phyloP scores from a whole-genome alignment of 2,113 vertebrate genomes.

The Crotalus tigris region DNA sequence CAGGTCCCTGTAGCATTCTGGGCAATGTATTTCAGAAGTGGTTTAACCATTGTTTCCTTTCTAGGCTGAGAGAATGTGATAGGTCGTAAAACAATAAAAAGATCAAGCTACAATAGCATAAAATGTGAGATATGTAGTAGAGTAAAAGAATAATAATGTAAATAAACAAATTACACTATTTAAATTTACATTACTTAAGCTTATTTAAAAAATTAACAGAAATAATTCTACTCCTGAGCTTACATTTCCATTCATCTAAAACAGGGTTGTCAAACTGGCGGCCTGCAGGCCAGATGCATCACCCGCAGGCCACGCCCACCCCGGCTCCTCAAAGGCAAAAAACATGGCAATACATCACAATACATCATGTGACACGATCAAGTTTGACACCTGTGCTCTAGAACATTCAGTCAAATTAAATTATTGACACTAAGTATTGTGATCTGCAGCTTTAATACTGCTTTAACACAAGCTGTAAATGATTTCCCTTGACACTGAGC shows the following conservation, averaged over 20 bases:
- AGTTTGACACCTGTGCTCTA: not conserved
- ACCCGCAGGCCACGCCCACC: accelerated
- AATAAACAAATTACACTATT: not conserved
- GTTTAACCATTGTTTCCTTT: not conserved
- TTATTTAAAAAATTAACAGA: not conserved
- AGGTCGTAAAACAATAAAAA: not conserved
- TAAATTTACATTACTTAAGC: not conserved
- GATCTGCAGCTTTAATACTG: not conserved
- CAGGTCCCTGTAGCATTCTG: not conserved
- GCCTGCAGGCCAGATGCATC: accelerated
- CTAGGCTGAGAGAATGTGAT: not conserved
- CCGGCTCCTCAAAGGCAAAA: too few relatives aligned
- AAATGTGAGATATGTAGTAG: not conserved
- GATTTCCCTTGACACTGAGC: not conserved
- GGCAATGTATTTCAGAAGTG: not conserved
- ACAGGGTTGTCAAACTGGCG: not conserved
- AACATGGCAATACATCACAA: too few relatives aligned
- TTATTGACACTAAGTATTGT: not conserved
- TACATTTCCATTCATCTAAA: not conserved
- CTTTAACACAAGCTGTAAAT: not conserved
- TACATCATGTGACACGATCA: too few relatives aligned
- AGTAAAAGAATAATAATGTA: not conserved
- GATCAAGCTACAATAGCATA: not conserved
- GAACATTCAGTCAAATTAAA: not conserved
- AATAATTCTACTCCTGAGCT: not conserved